These are phyloP conservation scores for Netelia inedita DNA, from an alignment of 2,888 invertebrate genomes.

Conservation along the genomic window DNA sequence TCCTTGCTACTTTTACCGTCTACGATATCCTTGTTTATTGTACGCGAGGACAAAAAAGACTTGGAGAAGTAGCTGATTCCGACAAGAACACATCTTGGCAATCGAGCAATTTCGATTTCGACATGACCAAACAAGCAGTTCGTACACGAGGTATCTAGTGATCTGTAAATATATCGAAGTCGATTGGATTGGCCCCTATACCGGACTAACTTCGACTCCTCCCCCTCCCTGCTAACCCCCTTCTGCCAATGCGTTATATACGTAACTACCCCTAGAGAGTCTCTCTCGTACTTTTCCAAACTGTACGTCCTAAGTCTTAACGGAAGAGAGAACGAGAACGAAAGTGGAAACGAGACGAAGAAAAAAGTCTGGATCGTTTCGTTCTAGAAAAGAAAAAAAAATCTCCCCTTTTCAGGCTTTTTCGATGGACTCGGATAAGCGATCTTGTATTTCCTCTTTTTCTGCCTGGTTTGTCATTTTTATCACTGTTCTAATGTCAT, in stretches of 20 bases:
- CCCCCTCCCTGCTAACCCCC: slow-evolving; percentile 72
- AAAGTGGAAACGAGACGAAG: slow-evolving; percentile 57
- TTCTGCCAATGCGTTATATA: slow-evolving; percentile 9
- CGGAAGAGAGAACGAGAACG: slow-evolving; percentile 24
- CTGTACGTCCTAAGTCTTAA: slow-evolving; percentile 66
- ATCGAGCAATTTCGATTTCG: slow-evolving; percentile 79
- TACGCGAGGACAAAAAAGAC: slow-evolving; percentile 51
- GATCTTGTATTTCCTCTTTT: slow-evolving; percentile 52
- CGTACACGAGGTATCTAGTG: slow-evolving; percentile 76
- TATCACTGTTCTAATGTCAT: slow-evolving; percentile 66
- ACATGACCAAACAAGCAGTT: slow-evolving; percentile 76
- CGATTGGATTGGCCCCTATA: slow-evolving; percentile 79
- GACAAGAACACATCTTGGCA: slow-evolving; percentile 57
- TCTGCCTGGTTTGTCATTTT: slow-evolving; percentile 67
- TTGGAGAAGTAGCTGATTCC: slow-evolving; percentile 59
- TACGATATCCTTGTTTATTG: slow-evolving; percentile 53
- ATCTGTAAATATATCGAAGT: slow-evolving; percentile 81
- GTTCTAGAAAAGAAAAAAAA: slow-evolving; percentile 45
- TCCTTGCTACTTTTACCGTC: slow-evolving; percentile 2
- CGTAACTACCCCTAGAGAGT: slow-evolving; percentile 39
- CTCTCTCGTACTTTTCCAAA: slow-evolving; percentile 77
- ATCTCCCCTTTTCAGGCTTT: neutral
- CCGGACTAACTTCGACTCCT: slow-evolving; percentile 73
- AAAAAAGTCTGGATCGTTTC: slow-evolving; percentile 69
- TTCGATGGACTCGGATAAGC: slow-evolving; percentile 5